Conservation (phyloP, 2,888 invertebrate genomes). For the Philereme vetulata region DNA sequence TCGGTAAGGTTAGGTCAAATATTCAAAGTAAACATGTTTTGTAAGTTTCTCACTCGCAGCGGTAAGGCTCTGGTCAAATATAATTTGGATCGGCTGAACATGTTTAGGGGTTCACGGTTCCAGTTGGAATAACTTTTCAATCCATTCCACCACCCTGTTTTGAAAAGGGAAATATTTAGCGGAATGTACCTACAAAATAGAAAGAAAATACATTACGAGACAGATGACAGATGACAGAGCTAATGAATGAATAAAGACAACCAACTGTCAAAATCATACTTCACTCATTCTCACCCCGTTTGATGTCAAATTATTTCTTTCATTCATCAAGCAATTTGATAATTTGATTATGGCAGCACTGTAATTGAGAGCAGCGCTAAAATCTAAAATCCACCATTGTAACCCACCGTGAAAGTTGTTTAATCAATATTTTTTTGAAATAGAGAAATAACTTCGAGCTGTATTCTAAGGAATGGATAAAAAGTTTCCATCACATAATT, state of each 20-base stretch:
- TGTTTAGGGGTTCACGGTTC: conserved; percentile 47
- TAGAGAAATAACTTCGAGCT: neutral
- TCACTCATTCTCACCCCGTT: neutral
- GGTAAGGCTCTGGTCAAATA: conserved; percentile 64
- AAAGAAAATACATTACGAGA: no score
- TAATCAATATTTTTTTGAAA: conserved; percentile 21
- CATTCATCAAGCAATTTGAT: no score
- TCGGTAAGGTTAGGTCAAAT: conserved; percentile 46
- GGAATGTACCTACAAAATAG: no score
- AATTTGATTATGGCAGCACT: neutral
- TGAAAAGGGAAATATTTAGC: no score
- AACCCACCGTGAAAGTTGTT: conserved; percentile 8
- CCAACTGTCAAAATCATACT: conserved; percentile 1
- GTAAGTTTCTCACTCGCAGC: conserved; percentile 38
- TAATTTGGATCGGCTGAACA: conserved; percentile 76
- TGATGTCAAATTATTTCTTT: no score
- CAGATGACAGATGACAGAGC: no score
- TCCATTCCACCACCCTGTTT: conserved; percentile 44
- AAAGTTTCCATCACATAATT: conserved; percentile 17
- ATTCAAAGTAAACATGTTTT: conserved; percentile 9
- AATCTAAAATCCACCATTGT: neutral
- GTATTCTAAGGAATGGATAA: conserved; percentile 18
- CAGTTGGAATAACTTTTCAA: conserved; percentile 35
- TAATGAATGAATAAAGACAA: neutral
- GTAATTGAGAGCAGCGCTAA: neutral